Conservation (phyloP, 2,888 invertebrate species). For the Nudaria mundana region DNA sequence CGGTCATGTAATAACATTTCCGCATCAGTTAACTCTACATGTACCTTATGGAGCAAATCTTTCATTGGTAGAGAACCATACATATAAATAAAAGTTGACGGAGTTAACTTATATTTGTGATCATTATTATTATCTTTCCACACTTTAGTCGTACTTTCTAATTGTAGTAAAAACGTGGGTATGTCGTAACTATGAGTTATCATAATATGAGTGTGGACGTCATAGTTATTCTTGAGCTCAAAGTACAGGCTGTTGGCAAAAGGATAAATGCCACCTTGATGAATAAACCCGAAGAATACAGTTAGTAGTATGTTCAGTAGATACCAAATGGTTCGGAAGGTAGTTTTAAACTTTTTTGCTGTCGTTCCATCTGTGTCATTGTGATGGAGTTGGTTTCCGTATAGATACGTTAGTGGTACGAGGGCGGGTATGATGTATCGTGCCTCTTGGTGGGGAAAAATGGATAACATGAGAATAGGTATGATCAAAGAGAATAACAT, state of each 20-base stretch:
- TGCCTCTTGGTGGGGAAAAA: slow-evolving; percentile 96
- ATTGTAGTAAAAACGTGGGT: slow-evolving; percentile 86
- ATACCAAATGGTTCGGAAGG: slow-evolving; percentile 83
- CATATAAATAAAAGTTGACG: slow-evolving; percentile 86
- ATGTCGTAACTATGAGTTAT: slow-evolving; percentile 89
- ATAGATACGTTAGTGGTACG: slow-evolving; percentile 89
- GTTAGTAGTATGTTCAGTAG: slow-evolving; percentile 84
- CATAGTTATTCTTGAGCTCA: slow-evolving; percentile 74
- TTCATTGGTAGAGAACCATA: slow-evolving; percentile 84
- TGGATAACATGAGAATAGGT: slow-evolving; percentile 88
- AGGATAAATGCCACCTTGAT: slow-evolving; percentile 92
- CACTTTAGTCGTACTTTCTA: slow-evolving; percentile 82
- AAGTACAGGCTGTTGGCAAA: slow-evolving; percentile 83
- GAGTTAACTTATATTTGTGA: slow-evolving; percentile 83
- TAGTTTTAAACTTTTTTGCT: slow-evolving; percentile 56
- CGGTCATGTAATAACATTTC: slow-evolving; percentile 76
- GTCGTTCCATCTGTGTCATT: slow-evolving; percentile 53
- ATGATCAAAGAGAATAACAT: slow-evolving; percentile 88
- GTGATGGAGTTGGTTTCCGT: slow-evolving; percentile 79
- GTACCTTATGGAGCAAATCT: slow-evolving; percentile 78
- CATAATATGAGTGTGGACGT: slow-evolving; percentile 83
- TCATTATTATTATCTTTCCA: slow-evolving; percentile 80
- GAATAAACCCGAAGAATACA: slow-evolving; percentile 92
- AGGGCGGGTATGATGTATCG: slow-evolving; percentile 93
- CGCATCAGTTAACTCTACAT: slow-evolving; percentile 79